phyloP scores from a whole-genome alignment of 2,113 vertebrate genomes.

The Polypterus bichir region DNA sequence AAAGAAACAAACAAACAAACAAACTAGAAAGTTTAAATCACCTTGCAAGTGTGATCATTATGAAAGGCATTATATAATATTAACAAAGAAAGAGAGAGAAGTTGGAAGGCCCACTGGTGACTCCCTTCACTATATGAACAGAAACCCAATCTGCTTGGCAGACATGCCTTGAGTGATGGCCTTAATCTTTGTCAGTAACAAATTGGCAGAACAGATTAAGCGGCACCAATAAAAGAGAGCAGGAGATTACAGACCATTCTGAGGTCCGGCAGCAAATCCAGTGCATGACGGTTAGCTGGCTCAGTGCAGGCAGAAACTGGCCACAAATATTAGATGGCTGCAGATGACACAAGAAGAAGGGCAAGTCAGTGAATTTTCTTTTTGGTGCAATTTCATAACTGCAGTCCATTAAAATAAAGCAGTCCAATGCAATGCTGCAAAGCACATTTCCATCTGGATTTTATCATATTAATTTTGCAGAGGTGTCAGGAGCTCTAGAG shows the following conservation, averaged over 20 bases:
- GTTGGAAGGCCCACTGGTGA: conserved; percentile 1
- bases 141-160: conserved; percentile 17
- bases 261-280: conserved; percentile 12
- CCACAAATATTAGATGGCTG: conserved; percentile 17
- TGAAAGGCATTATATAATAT: no score
- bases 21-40: no score
- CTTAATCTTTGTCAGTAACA: conserved; percentile 25
- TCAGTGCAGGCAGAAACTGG: conserved; percentile 5
- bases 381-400: no score
- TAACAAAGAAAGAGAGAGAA: conserved; percentile 6
- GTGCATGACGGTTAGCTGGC: conserved; percentile 7
- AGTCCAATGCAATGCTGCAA: no score
- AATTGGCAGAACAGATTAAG: conserved; percentile 27
- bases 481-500: no score
- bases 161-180: conserved; percentile 23
- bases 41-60: no score
- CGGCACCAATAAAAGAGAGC: conserved; percentile 12
- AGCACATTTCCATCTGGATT: no score
- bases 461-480: no score
- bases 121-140: conserved; percentile 3
- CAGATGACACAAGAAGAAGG: conserved; percentile 20
- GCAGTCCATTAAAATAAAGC: no score
- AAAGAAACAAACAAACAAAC: no score
- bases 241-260: conserved; percentile 10
- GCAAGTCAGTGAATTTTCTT: conserved; percentile 24